Percentiles rank a stretch among this genome's conserved stretches.
Conservation (phyloP, 1,140 invertebrate species). For the Pteromalus puparum region DNA sequence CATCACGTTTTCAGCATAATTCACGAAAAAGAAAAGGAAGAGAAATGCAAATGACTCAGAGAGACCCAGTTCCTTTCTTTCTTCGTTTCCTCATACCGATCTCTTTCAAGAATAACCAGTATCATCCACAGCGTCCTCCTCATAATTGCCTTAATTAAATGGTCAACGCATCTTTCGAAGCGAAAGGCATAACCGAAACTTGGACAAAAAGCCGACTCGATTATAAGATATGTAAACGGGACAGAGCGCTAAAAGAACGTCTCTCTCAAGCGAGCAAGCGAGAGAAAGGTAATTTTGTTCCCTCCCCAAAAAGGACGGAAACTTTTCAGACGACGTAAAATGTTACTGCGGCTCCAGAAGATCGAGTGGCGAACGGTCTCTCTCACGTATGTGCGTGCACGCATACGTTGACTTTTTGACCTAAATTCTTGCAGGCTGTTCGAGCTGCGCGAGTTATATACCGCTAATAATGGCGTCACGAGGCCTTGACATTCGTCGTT, state of each 20-base stretch:
- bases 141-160: neutral
- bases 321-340: constrained; percentile 48
- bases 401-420: constrained; percentile 68
- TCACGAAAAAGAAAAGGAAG: neutral
- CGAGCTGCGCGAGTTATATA: constrained; percentile 10
- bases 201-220: neutral
- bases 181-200: neutral
- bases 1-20: constrained; percentile 3
- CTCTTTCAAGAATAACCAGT: neutral
- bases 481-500: constrained; percentile 48
- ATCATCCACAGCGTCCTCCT: neutral
- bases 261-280: neutral
- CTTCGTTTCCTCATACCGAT: neutral
- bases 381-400: constrained; percentile 21
- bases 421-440: constrained; percentile 66
- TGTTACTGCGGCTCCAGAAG: constrained; percentile 46
- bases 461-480: constrained; percentile 53
- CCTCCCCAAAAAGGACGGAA: neutral
- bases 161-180: neutral
- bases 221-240: constrained; percentile 11
- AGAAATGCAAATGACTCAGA: neutral
- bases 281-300: constrained; percentile 17
- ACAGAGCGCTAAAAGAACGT: neutral
- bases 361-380: constrained; percentile 54
- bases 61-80: neutral